Base-by-base conservation (phyloP, 2,888 invertebrate species). In the Clusia tigrina region DNA sequence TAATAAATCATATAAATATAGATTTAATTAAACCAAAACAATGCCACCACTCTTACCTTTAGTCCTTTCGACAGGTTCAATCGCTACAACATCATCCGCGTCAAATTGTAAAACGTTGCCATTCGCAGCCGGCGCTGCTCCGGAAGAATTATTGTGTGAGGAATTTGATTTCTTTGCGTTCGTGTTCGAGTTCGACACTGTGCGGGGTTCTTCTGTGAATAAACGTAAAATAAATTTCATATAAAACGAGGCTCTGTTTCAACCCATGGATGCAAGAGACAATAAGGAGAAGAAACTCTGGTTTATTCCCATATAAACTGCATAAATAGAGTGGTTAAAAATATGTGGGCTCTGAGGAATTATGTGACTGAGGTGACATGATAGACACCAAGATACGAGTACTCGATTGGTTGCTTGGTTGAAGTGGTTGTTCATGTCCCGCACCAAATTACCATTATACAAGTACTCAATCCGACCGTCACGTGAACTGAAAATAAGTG, bases 41-140 rank as follows among this genome's bases (percentile, higher is more conserved):
- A 38, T 3, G 15, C 22, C 23, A 25, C 12, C 15, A 32, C 12
- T 60, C 57, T 65, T 38, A 81, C 82, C 80, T 75, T 83, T 83
- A 48, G 69, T 72, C 70, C 80, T 79, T 63, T 82, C 83, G 42
- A 76, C 71, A 59, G 80, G 73, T 66, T 83, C 83, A 56, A 74
- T 73, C 18, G 60, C 68, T n/a, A 69, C 69, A 51, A 74, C 68
- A 54, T 82, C 83, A 42, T 83, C 83, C 37, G 70, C 64, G 58
- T 83, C 83, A 60, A 74, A 73, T 62, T 82, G 80, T 57, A 74
- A 68, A 3, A 78, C 72, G 70, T 76, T 82, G 54, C 81, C 83
- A 75, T 83, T 83, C 23, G 72, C 70, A 66, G 78, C 72, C 60
- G 67, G 64, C 2, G 18, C 2, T 6, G 42, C 9, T 18, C 38